Evolutionary conservation across 2,113 vertebrate species (phyloP), one percentile per base, ranked within the genome.

Genomic region (Phainopepla nitens): DNA sequence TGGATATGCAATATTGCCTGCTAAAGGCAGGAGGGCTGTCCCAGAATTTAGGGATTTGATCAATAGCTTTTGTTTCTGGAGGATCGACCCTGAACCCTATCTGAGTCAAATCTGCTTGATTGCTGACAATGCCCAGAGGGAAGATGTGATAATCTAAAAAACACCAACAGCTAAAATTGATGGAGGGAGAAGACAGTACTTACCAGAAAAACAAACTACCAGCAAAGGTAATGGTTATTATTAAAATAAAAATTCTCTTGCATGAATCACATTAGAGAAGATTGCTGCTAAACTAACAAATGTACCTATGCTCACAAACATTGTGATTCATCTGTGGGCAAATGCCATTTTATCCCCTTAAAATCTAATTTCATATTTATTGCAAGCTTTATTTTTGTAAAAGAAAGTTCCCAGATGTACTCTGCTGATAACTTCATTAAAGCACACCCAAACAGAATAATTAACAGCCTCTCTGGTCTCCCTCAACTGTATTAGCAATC

Each of bases 381-480:
- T 79, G 44, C 21, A 64, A 90, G 50, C 11, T 91, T 80, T 62
- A 8, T 77, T 84, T 84, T 91, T 73, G 19, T 66, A 27, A 73
- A 51, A 65, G n/a, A 50, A 89, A 42, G 8, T 68, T 84, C 69
- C 79, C 60, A 94, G 77, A 82, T 64, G 49, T 82, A 87, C 54
- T 90, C 88, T 73, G 42, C 33, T 76, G 71, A 91, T 47, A 93
- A 80, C 50, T 66, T 90, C 64, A 92, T 86, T 83, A 86, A 83
- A 90, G 20, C 44, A 76, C 24, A 94, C 65, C 45, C 70, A 66
- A 90, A 69, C 62, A 92, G 79, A 94, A 95, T 92, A 94, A 92
- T 76, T 93, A 89, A 83, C 60, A 80, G 39, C 3, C 51, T 71
- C 29, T 90, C 87, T 66, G 12, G 64, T 80, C 50, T 93, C 51